Evolutionary conservation across 2,888 invertebrate genomes (phyloP), one percentile per base, ranked within the genome.

Genomic region (Eupithecia exiguata): DNA sequence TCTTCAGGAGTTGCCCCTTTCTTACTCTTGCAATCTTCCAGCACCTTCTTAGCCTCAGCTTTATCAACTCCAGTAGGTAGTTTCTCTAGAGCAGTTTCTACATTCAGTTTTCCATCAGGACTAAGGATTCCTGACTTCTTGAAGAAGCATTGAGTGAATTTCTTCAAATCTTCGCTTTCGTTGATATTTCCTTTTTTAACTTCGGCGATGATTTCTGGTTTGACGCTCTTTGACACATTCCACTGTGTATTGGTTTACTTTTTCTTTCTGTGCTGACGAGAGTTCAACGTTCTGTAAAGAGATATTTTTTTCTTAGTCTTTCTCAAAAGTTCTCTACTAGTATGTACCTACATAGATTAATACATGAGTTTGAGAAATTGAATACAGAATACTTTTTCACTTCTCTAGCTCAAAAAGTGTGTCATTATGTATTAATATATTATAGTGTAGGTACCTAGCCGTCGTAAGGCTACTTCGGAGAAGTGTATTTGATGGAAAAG

Each of bases 71-170:
- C 92, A 3, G 87, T 75, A 0, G 94, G 92, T 0, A 95, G 67
- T 77, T 94, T 94, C 0, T 89, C 78, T 14, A 93, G 77, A 1
- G 95, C 89, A 0, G 84, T 87, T 6, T 94, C 94, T 0, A 90
- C 87, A 36, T 94, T 93, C 18, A 95, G 77, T 69, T 93, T 91
- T 0, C 91, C 93, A 65, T 91, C 89, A 1, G 78, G 63, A 21
- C 83, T 82, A 0, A 93, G 67, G 3, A 94, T 87, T 3, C 89
- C 91, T 1, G 92, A 84, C 76, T 93, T 94, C 74, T 92, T 85
- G 84, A 94, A 92, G 86, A 95, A 91, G 81, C 95, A 95, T 0
- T 92, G 83, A 0, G 89, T 84, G 77, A 94, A 94, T 65, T 93
- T 91, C 79, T 94, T 94, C 0, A 95, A 78, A 0, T 80, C 85